Evolutionary conservation across 2,797 vertebrate species (phyloP), one percentile per base, ranked within the genome.

Genomic region (Kryptopterus vitreolus): DNA sequence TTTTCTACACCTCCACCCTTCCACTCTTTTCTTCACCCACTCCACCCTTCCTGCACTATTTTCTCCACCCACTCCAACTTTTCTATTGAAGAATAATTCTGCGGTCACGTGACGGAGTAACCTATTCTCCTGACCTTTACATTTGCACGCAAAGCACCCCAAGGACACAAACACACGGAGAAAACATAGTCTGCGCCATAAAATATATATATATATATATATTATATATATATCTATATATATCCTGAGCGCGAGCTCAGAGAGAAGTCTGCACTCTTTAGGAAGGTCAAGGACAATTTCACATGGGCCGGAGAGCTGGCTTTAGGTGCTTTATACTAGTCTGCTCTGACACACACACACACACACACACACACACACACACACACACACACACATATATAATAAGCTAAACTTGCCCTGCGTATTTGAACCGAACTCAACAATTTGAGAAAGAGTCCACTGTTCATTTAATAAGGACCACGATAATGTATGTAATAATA

Each of bases 221-320:
- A n/a, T n/a, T n/a, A n/a, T n/a, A n/a, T n/a, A n/a, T n/a, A n/a
- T n/a, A n/a, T n/a, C n/a, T n/a, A n/a, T n/a, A n/a, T n/a, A n/a
- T n/a, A n/a, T 9, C 7, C 9, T 52, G 15, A 53, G 4, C 50
- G n/a, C 8, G 10, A 80, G 59, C 33, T 73, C 31, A 24, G 24
- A 22, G 46, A 65, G 33, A 46, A 46, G 59, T 24, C 35, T 35
- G 46, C 26, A 43, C 62, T 76, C 62, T 75, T 69, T 66, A 58
- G 15, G 12, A 46, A 52, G 71, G 79, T 80, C 79, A 59, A 80
- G 72, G 62, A 81, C 62, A 68, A 48, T 58, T 81, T 75, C 10
- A 18, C 33, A 50, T 13, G 35, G 29, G 58, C 79, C 62, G 26
- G 38, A 71, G 6, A 81, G 53, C 71, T 59, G 53, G 24, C 59